These are phyloP conservation scores for Haemorhous mexicanus DNA, from an alignment of 2,113 vertebrate species.

Conservation along the genomic window DNA sequence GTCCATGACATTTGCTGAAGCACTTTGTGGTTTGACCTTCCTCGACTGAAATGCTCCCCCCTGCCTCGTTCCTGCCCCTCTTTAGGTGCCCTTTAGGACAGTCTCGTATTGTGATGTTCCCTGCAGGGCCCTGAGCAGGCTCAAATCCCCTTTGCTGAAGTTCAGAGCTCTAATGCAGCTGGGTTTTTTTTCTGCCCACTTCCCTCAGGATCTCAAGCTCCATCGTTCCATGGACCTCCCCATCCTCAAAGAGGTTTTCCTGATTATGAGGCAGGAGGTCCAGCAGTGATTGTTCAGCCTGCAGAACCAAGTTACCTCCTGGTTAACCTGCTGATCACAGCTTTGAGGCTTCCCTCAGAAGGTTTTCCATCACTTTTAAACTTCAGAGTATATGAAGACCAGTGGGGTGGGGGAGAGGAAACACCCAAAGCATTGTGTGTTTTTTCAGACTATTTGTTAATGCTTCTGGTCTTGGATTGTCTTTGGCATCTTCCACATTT, in stretches of 20 bases:
- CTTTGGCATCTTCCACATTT: neutral
- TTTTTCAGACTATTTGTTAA: neutral
- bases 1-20: neutral
- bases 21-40: neutral
- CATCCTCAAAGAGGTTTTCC: neutral
- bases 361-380: neutral
- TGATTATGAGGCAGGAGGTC: neutral
- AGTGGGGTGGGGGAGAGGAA: neutral
- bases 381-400: neutral
- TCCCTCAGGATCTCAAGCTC: neutral
- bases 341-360: neutral
- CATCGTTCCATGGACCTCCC: neutral
- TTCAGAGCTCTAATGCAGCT: neutral
- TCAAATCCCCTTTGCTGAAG: neutral
- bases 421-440: accelerated
- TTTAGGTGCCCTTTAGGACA: neutral
- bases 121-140: neutral
- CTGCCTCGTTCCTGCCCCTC: neutral
- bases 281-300: neutral
- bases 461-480: neutral
- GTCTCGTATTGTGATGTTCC: neutral
- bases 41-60: accelerated
- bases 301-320: neutral
- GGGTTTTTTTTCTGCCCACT: neutral
- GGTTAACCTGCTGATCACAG: neutral